A percentile compares a stretch with the other conserved stretches of the same genome.
Conservation (phyloP, 2,113 vertebrate species). For the Vombatus ursinus region DNA sequence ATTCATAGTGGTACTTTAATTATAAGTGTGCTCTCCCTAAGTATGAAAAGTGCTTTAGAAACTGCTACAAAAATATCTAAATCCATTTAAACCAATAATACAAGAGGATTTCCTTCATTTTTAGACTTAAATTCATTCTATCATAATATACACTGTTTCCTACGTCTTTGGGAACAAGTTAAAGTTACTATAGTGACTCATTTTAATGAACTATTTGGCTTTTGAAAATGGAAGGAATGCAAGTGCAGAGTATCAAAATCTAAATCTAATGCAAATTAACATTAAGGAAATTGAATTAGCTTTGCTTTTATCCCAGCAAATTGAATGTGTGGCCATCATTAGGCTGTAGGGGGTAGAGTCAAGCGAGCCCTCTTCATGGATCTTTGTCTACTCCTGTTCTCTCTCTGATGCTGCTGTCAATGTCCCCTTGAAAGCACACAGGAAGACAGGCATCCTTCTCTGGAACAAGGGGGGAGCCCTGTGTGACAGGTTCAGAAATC, state of each 20-base stretch:
- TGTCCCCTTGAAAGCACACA: conserved; percentile 29
- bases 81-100: not conserved
- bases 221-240: conserved; percentile 45
- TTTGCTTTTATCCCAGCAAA: conserved; percentile 51
- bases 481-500: not conserved
- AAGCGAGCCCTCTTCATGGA: conserved; percentile 36
- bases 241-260: conserved; percentile 27
- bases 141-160: not conserved
- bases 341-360: conserved; percentile 30
- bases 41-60: conserved; percentile 22
- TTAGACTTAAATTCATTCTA: not conserved
- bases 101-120: conserved; percentile 21
- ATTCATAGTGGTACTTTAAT: conserved; percentile 33
- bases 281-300: conserved; percentile 55
- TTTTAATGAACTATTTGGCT: conserved; percentile 43
- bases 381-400: conserved; percentile 28
- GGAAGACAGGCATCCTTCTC: not conserved
- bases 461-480: not conserved
- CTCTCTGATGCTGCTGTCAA: not conserved
- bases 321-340: conserved; percentile 43
- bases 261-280: conserved; percentile 27
- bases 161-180: conserved; percentile 3
- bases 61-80: not conserved
- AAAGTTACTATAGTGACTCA: not conserved
- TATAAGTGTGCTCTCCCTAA: conserved; percentile 4